These are phyloP conservation scores for Sminthurinus aureus DNA, from an alignment of 2,888 invertebrate genomes.

Conservation along the genomic window DNA sequence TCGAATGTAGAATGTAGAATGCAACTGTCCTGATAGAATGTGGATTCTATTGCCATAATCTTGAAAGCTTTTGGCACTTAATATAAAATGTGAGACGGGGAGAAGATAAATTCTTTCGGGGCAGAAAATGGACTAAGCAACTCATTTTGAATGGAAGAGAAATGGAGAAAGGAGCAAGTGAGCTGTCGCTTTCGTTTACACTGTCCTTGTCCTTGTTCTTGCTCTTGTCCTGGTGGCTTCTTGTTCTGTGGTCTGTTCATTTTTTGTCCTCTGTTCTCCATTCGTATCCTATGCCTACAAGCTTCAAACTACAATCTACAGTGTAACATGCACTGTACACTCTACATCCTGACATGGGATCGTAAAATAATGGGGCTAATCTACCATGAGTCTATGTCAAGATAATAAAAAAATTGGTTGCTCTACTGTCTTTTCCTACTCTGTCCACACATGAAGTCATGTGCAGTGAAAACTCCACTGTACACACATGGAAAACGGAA, in stretches of 20 bases:
- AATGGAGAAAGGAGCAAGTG: no score
- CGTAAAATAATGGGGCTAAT: conserved; percentile 11
- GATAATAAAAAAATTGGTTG: conserved; percentile 16
- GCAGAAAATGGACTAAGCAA: not conserved
- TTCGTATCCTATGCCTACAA: not conserved
- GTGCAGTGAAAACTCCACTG: not conserved
- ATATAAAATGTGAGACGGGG: conserved; percentile 27
- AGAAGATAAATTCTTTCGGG: conserved; percentile 9
- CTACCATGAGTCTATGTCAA: conserved; percentile 8
- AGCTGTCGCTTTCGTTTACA: no score
- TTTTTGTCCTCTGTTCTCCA: not conserved
- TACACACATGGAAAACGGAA: not conserved
- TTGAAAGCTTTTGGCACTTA: conserved; percentile 41
- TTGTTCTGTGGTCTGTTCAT: not conserved
- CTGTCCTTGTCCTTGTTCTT: no score
- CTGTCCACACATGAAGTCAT: not conserved
- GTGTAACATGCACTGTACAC: no score
- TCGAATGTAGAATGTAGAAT: not conserved
- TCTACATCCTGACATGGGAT: not conserved
- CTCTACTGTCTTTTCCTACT: not conserved
- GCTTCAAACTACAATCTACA: no score
- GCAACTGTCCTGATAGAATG: not conserved
- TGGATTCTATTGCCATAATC: conserved; percentile 26
- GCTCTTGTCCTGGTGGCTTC: not conserved
- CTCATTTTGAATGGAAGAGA: no score